Percentiles rank a stretch among this genome's conserved stretches.
These are phyloP conservation scores for Buphagus erythrorhynchus DNA, from an alignment of 2,797 vertebrate genomes.

Conservation along the genomic window DNA sequence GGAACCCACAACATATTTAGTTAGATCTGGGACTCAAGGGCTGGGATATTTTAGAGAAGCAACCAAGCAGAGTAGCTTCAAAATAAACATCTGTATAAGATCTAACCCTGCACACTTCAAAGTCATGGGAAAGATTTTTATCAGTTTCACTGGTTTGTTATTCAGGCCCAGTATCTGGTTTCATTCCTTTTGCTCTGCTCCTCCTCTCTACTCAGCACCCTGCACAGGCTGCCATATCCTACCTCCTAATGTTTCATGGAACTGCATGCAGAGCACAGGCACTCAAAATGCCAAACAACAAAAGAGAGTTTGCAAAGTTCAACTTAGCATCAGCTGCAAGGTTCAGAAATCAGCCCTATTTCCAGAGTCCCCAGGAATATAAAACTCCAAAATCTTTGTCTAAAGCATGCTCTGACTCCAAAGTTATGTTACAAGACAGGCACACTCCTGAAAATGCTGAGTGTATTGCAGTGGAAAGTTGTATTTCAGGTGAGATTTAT, in stretches of 20 bases:
- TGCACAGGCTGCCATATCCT: not conserved
- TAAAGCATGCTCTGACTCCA: not conserved
- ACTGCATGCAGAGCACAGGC: not conserved
- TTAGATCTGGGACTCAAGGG: not conserved
- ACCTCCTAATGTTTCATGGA: not conserved
- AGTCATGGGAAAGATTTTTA: not conserved
- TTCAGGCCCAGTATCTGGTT: not conserved
- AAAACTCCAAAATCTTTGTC: not conserved
- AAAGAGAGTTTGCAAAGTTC: not conserved
- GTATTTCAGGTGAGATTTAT: not conserved
- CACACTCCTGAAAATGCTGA: not conserved
- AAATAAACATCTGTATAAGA: not conserved
- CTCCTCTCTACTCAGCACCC: not conserved
- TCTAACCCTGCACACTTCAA: not conserved
- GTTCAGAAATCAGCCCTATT: not conserved
- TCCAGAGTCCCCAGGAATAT: not conserved
- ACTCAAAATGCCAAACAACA: not conserved
- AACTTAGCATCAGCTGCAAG: not conserved
- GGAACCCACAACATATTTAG: not conserved
- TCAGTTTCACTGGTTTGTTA: not conserved
- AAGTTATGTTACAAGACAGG: not conserved
- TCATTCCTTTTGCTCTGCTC: not conserved
- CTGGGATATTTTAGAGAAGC: not conserved
- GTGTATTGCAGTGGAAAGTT: not conserved
- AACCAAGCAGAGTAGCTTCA: not conserved